Base-by-base conservation (phyloP, 2,797 vertebrate genomes). In the Harpagifer antarcticus region DNA sequence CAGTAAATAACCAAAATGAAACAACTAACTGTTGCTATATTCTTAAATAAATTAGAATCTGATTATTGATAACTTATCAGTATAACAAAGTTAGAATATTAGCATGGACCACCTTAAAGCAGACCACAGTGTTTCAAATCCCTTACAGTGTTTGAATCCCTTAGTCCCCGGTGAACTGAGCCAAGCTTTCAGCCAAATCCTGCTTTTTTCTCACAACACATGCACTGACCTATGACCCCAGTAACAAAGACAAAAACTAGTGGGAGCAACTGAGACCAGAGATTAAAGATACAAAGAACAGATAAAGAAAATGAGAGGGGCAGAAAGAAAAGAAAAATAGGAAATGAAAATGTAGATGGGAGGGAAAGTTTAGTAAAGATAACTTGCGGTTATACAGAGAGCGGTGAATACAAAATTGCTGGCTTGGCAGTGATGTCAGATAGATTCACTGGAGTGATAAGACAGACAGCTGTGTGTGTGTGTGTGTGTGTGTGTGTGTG, bases 351-450 rank as follows among this genome's bases (percentile, higher is more conserved):
- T 43, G 47, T 6, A 45, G 54, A 55, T 19, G 47, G 17, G 8
- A 61, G 43, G 31, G 15, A 14, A 58, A 44, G 9, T 43, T 9
- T 13, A 67, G 49, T 20, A 37, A 62, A 61, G 71, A 60, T 40
- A 40, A 74, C 63, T 16, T 49, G 73, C 17, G 48, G 54, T 8
- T 56, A 44, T 33, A 60, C 19, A 78, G 48, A 68, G 59, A 53
- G 45, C 54, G 43, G 44, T 49, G 50, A 73, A 81, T 55, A 14
- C 55, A 61, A 37, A 87, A 78, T 9, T 82, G 83, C 72, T 73
- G 74, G 27, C 53, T 76, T 61, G 37, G 78, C 71, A 13, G 48
- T 47, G 69, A 81, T 68, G 77, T 69, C 76, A 48, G 58, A 77
- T 48, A 65, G 55, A 72, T 62, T 60, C 71, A 68, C 63, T 74